These are phyloP conservation scores for Pseudomugil gertrudae DNA, from an alignment of 2,797 vertebrate species.

Conservation along the genomic window DNA sequence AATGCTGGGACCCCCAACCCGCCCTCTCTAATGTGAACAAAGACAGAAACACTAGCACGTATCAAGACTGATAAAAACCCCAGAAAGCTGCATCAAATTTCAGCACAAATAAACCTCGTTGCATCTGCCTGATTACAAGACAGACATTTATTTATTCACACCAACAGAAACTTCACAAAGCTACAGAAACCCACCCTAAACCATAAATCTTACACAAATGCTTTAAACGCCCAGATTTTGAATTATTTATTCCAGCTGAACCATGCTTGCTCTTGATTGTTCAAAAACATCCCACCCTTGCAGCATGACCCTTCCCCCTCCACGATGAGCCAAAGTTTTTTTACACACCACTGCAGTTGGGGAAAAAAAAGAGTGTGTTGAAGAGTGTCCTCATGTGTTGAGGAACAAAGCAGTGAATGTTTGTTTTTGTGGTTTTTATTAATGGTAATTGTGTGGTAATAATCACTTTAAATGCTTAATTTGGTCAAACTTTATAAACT, in stretches of 20 bases:
- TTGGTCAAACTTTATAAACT: constrained; percentile 11
- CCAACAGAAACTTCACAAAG: neutral
- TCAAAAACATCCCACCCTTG: constrained; percentile 62
- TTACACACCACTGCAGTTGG: constrained; percentile 33
- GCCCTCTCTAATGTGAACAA: neutral
- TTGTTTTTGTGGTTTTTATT: constrained; percentile 43
- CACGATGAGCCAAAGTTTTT: constrained; percentile 58
- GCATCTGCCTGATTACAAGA: neutral
- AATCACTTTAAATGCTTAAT: constrained; percentile 47
- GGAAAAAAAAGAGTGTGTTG: too few species aligned
- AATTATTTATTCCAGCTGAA: constrained; percentile 70
- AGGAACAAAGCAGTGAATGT: constrained; percentile 38
- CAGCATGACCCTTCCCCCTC: constrained; percentile 41
- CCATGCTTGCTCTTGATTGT: constrained; percentile 48
- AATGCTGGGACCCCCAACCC: neutral
- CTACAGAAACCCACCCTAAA: neutral
- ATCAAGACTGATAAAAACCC: neutral
- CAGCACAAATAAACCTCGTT: neutral
- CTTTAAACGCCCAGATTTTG: constrained; percentile 39
- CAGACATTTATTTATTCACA: constrained; percentile 2
- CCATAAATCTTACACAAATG: constrained; percentile 7
- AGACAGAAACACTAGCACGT: neutral
- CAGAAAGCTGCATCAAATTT: neutral
- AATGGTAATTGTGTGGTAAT: constrained; percentile 40
- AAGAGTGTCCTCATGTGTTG: constrained; percentile 13